Base-by-base conservation (phyloP, 2,797 vertebrate genomes). In the Ctenopoma kingsleyae region DNA sequence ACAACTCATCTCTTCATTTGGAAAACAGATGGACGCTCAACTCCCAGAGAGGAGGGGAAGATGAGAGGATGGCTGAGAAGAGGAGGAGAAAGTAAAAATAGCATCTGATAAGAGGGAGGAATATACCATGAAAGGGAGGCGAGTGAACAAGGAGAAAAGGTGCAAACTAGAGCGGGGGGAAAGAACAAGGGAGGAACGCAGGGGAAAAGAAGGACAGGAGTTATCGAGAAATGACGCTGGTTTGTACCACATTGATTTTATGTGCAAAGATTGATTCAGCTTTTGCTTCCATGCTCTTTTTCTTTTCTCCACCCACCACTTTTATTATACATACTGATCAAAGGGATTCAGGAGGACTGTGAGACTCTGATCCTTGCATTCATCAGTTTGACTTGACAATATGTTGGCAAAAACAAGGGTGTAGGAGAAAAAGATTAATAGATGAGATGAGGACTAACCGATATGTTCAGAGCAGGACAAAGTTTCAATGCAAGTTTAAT, bases 21-120 rank as follows among this genome's bases (percentile, higher is more conserved):
- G 73, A 84, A 86, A 92, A 85, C 85, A 88, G 83, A 91, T 83
- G 80, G 87, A 87, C 16, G 52, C 64, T 65, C 44, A 16, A 47
- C 32, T 80, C 66, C 57, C 49, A 8, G 59, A 44, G 67, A 68
- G 60, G 72, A 65, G 49, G 66, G 54, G 38, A 38, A 30, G 67
- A 61, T 50, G 69, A 74, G 65, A 46, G 48, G 57, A 68, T 20
- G 46, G 48, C 49, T 65, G 57, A 25, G 44, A 52, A 46, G 74
- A 74, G 44, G 58, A 63, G 64, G 77, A 67, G 66, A 69, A 79
- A 82, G 74, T 78, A 79, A 83, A 85, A 86, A 86, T 82, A 86
- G 80, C 16, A 6, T 35, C 46, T 71, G 75, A 75, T 85, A 75
- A 70, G 66, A 54, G 32, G 61, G 64, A 80, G 62, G 74, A 78